phyloP scores from a whole-genome alignment of 1,140 invertebrate genomes.

The Asobara japonica region DNA sequence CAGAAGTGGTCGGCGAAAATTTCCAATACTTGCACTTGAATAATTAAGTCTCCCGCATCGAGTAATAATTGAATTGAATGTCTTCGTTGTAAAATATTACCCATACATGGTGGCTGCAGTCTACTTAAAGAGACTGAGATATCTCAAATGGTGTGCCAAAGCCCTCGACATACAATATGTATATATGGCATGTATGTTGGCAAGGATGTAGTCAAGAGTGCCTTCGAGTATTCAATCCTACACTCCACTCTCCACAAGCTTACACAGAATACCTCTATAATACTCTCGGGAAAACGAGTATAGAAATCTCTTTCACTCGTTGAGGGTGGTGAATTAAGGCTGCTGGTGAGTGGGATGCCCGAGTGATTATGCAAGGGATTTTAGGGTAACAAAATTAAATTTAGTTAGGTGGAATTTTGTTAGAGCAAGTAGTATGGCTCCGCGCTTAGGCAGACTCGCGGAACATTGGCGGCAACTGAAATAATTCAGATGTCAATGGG shows the following conservation, averaged over 20 bases:
- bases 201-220: slow-evolving; percentile 25
- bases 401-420: no score
- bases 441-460: no score
- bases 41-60: no score
- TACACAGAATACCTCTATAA: slow-evolving; percentile 28
- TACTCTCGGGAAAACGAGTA: slow-evolving; percentile 4
- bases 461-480: no score
- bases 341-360: not conserved
- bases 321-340: not conserved
- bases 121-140: not conserved
- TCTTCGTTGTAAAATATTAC: no score
- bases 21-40: no score
- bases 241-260: slow-evolving; percentile 24
- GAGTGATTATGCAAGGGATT: not conserved
- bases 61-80: no score
- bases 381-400: not conserved
- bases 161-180: slow-evolving; percentile 3
- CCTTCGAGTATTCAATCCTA: slow-evolving; percentile 33
- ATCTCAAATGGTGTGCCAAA: not conserved
- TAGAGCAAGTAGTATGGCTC: not conserved
- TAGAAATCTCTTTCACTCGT: slow-evolving; percentile 4
- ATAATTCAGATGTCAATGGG: no score
- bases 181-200: slow-evolving; percentile 19
- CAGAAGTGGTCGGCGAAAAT: no score
- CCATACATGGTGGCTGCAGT: no score